A percentile compares a stretch with the other conserved stretches of the same genome.
phyloP scores from a whole-genome alignment of 2,113 vertebrate species.

The Thalassarche chlororhynchos region DNA sequence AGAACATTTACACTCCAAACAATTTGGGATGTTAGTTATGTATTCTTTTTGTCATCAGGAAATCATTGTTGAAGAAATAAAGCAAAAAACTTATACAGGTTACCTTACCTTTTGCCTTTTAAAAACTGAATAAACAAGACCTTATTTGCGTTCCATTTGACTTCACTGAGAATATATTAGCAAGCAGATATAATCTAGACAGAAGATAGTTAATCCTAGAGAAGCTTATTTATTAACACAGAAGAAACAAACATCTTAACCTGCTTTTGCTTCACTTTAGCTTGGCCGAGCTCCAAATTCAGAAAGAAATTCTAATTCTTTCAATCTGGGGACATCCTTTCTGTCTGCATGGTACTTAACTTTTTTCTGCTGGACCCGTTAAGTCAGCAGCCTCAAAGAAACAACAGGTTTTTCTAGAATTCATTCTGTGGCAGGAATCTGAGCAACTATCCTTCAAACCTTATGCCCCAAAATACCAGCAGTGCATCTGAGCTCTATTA shows the following conservation, averaged over 20 bases:
- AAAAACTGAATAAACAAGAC: not conserved
- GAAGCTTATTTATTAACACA: conserved; percentile 22
- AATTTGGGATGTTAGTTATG: not conserved
- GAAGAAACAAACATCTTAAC: conserved; percentile 29
- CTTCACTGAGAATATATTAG: not conserved
- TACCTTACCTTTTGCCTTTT: not conserved
- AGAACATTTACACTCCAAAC: not conserved
- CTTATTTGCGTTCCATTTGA: not conserved
- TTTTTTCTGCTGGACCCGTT: not conserved
- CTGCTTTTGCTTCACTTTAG: not conserved
- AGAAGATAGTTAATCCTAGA: conserved; percentile 13
- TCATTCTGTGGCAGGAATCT: not conserved
- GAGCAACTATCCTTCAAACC: not conserved
- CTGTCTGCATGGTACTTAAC: not conserved
- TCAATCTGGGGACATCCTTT: not conserved
- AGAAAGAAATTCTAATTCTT: not conserved
- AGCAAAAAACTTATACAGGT: not conserved
- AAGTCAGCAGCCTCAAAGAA: not conserved
- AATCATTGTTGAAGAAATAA: not conserved
- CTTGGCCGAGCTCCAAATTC: not conserved
- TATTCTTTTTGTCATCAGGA: not conserved
- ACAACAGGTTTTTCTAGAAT: not conserved
- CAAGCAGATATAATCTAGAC: not conserved
- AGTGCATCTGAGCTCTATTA: conserved; percentile 12
- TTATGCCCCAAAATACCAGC: not conserved